A percentile compares a stretch with the other conserved stretches of the same genome.
Evolutionary conservation across 2,113 vertebrate genomes (phyloP).

Genomic region (Pica pica): DNA sequence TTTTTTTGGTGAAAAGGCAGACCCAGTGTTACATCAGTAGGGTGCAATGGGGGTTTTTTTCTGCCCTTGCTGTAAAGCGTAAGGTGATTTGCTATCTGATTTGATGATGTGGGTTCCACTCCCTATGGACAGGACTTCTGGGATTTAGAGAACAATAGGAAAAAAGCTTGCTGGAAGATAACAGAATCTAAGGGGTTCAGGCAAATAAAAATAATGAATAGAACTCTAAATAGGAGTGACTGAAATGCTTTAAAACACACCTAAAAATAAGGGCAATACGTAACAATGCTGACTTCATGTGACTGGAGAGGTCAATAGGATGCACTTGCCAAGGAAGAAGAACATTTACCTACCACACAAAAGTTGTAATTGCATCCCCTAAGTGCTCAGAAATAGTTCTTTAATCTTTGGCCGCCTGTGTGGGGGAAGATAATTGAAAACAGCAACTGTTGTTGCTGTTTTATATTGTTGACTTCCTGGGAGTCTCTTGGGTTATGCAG

Average conservation of each 20-base stretch:
- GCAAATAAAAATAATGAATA: not conserved
- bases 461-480: not conserved
- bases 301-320: not conserved
- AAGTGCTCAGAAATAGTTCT: not conserved
- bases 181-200: not conserved
- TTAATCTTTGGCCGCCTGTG: not conserved
- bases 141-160: not conserved
- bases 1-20: not conserved
- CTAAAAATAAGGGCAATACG: not conserved
- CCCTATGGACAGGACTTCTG: not conserved
- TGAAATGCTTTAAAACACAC: not conserved
- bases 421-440: not conserved
- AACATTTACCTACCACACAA: fast-evolving
- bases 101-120: not conserved
- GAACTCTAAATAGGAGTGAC: not conserved
- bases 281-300: not conserved
- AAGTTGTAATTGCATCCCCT: not conserved
- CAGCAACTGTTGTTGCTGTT: not conserved
- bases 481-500: not conserved
- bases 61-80: not conserved
- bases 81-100: not conserved
- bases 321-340: not conserved
- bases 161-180: not conserved
- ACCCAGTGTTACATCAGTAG: not conserved
- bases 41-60: not conserved